Base-by-base conservation (phyloP, 2,113 vertebrate species). In the Lophochroa leadbeateri region DNA sequence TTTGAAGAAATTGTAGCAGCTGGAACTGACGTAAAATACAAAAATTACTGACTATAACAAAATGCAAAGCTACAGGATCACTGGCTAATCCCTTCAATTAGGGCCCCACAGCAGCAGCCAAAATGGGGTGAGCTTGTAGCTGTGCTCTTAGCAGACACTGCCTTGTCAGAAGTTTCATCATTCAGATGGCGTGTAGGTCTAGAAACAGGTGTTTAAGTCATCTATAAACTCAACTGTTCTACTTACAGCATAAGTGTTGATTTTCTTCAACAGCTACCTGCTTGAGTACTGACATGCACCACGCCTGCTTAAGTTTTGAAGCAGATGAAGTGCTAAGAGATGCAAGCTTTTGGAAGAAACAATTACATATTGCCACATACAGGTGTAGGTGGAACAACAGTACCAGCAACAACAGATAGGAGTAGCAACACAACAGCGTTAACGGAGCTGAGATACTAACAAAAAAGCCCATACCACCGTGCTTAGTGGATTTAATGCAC, bases 301-400 rank as follows among this genome's bases (percentile, higher is more conserved):
- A 31, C 0, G 1, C 10, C 84, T 53, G 24, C 49, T 41, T 31
- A 43, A 50, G 18, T 18, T 29, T 29, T 47, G 17, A 65, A 33
- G 67, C 27, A 49, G 70, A 27, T 39, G n/a, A 92, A 87, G 21
- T 37, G 46, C 19, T 37, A 31, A 72, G 53, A n/a, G 25, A 57
- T 35, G 58, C 4, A 69, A 74, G 13, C 3, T 68, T 82, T 47
- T 31, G 67, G 63, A 49, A 49, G n/a, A 65, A 74, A n/a, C 9
- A n/a, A 72, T 49, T 5, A 41, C 2, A 1, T 3, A 3, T 12
- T 35, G 35, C 61, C 29, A 10, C 0, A 0, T 14, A 23, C 31
- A 74, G 58, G 23, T 53, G 35, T 7, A 41, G 69, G 47, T 60
- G 35, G 61, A 46, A 82, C 10, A 35, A 46, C 37, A 82, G 15